Evolutionary conservation across 2,888 invertebrate species (phyloP).

Genomic region (Drosophila dives): DNA sequence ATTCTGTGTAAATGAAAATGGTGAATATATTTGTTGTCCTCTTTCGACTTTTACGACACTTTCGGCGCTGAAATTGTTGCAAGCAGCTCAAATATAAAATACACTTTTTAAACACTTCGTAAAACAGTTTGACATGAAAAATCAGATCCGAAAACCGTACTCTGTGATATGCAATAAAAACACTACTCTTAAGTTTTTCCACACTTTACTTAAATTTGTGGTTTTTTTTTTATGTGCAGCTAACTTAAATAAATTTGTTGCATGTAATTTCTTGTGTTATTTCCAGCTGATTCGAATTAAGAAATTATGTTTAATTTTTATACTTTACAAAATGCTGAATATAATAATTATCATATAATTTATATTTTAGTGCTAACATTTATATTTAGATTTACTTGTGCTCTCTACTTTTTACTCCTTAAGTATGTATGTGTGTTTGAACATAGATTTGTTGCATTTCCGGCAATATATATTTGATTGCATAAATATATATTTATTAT

Average conservation of each 20-base stretch:
- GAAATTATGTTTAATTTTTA: not conserved
- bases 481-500: not conserved
- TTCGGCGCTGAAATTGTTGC: not conserved
- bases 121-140: not conserved
- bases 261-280: not conserved
- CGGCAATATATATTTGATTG: conserved; percentile 6
- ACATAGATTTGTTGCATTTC: conserved; percentile 36
- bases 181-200: not conserved
- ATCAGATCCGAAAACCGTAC: not conserved
- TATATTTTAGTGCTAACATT: not conserved
- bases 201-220: not conserved
- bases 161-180: not conserved
- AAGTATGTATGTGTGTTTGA: conserved; percentile 2
- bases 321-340: not conserved
- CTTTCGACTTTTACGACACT: not conserved
- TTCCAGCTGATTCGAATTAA: not conserved
- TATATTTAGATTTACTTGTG: not conserved
- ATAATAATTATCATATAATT: too few species aligned
- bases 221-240: not conserved
- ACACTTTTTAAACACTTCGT: not conserved
- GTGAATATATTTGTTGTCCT: not conserved
- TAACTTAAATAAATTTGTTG: not conserved
- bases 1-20: not conserved
- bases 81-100: not conserved
- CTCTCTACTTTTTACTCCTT: too few species aligned